These are phyloP conservation scores for Lathronympha strigana DNA, from an alignment of 2,888 invertebrate species.

Conservation along the genomic window DNA sequence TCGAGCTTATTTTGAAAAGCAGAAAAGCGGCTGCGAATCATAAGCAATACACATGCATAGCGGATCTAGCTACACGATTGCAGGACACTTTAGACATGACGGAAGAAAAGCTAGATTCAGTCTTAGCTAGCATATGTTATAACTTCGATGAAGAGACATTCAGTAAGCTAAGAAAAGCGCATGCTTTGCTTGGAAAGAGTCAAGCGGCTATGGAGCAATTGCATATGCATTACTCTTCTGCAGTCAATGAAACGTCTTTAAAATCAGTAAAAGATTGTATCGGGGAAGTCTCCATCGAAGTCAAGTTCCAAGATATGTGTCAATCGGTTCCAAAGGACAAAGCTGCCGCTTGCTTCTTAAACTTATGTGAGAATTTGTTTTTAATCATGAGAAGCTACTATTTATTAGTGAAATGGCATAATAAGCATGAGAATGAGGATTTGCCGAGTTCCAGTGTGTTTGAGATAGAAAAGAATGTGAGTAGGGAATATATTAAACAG, in stretches of 20 bases:
- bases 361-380: slow-evolving; percentile 94
- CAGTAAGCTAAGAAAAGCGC: slow-evolving; percentile 93
- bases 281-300: slow-evolving; percentile 56
- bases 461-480: slow-evolving; percentile 87
- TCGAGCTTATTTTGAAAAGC: slow-evolving; percentile 94
- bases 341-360: slow-evolving; percentile 88
- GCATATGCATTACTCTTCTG: slow-evolving; percentile 97
- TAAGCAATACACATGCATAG: slow-evolving; percentile 95
- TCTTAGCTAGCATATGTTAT: slow-evolving; percentile 90
- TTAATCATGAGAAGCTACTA: slow-evolving; percentile 92
- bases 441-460: slow-evolving; percentile 62
- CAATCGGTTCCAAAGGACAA: slow-evolving; percentile 76
- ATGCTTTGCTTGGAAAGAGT: slow-evolving; percentile 94
- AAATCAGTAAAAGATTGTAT: slow-evolving; percentile 84
- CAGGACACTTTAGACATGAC: slow-evolving; percentile 96
- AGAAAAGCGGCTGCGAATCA: slow-evolving; percentile 93
- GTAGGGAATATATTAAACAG: slow-evolving; percentile 91
- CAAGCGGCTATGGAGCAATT: slow-evolving; percentile 97
- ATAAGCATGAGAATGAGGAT: slow-evolving; percentile 71
- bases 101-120: slow-evolving; percentile 95
- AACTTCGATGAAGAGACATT: slow-evolving; percentile 92
- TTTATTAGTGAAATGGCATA: slow-evolving; percentile 91
- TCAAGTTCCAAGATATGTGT: slow-evolving; percentile 92
- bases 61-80: slow-evolving; percentile 92
- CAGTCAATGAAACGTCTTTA: slow-evolving; percentile 92